Conservation (phyloP, 2,797 vertebrate species). For the Labeo calbasu region DNA sequence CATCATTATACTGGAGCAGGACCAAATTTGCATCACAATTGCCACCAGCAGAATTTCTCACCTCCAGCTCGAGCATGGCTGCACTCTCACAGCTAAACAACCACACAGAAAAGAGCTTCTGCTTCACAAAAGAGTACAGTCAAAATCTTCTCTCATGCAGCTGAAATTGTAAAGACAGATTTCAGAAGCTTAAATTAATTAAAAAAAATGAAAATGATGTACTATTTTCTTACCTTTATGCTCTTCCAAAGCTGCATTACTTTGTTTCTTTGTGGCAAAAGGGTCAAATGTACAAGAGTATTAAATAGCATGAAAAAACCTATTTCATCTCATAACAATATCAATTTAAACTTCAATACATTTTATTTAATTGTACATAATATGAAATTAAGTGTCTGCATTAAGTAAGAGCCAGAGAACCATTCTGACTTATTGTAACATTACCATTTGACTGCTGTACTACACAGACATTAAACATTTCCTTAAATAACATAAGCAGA, state of each 20-base stretch:
- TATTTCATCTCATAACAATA: no score
- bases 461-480: constrained; percentile 18
- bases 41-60: constrained; percentile 29
- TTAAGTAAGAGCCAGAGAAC: constrained; percentile 1
- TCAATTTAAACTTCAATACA: no score
- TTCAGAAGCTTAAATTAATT: background rate
- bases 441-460: constrained; percentile 7
- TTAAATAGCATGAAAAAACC: no score
- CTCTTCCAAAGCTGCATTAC: background rate
- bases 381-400: no score
- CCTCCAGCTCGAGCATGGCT: background rate
- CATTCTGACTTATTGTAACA: constrained; percentile 10
- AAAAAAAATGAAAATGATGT: background rate
- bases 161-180: background rate
- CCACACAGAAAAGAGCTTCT: background rate
- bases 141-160: background rate
- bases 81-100: constrained; percentile 10
- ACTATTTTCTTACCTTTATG: background rate
- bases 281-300: no score
- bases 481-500: no score
- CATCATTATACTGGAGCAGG: constrained; percentile 32
- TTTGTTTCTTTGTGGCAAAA: background rate
- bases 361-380: no score
- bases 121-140: background rate
- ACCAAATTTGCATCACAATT: constrained; percentile 47